These are phyloP conservation scores for Rotaria macrura DNA, from an alignment of 2,888 invertebrate species.

Conservation along the genomic window DNA sequence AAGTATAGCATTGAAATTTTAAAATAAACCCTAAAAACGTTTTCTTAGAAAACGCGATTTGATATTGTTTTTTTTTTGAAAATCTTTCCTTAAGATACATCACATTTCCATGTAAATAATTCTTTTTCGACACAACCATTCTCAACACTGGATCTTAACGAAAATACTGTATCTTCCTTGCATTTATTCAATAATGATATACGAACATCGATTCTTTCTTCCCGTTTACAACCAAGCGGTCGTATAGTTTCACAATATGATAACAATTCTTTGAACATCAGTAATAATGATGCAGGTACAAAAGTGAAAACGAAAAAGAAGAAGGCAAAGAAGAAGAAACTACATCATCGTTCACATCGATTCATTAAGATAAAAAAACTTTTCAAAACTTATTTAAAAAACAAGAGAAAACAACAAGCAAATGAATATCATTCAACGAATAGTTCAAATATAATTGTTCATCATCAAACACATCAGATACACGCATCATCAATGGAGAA, in stretches of 20 bases:
- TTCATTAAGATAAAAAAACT: neutral
- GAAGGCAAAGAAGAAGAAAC: neutral
- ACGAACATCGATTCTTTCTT: neutral
- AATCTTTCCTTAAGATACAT: too few relatives aligned
- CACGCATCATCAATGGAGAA: neutral
- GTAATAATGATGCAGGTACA: neutral
- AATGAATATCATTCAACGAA: neutral
- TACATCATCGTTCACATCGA: neutral
- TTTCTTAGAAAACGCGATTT: too few relatives aligned
- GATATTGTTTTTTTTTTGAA: too few relatives aligned
- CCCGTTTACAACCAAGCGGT: neutral
- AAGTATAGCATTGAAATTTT: too few relatives aligned
- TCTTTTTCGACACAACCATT: neutral
- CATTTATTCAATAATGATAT: neutral
- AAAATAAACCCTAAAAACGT: too few relatives aligned
- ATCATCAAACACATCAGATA: neutral
- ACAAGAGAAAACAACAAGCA: neutral
- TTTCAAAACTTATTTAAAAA: neutral
- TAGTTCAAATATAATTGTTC: neutral
- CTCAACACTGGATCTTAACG: neutral
- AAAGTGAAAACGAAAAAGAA: neutral
- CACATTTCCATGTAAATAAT: too few relatives aligned
- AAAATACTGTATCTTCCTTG: neutral
- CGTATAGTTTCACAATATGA: neutral
- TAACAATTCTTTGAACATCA: neutral